Evolutionary conservation across 1,140 invertebrate genomes (phyloP), one percentile per base, ranked within the genome.

Genomic region (Rhynchophorus ferrugineus): DNA sequence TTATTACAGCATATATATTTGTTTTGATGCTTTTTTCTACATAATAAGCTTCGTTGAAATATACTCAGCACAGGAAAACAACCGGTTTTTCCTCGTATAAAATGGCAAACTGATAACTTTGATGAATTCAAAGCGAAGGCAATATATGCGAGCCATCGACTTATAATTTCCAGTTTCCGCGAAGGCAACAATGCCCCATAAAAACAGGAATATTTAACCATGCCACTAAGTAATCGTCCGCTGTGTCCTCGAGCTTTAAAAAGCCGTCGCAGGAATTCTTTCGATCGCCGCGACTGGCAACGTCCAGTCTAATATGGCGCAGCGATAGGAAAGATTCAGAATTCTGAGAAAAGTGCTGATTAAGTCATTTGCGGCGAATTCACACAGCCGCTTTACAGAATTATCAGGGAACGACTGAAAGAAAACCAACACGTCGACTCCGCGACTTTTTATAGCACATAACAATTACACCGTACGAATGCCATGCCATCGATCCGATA

Each of bases 311-410:
- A 55, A 49, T 55, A 45, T 49, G 53, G 53, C 24, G 18, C 33
- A 46, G 36, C 36, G 47, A 51, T 50, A 41, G 44, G 48, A 51
- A 51, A 56, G 43, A 51, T 43, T 49, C 43, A 47, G 21, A 48
- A 56, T 61, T 61, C 54, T 42, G 49, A 57, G 52, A 60, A 59
- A 57, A 51, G 44, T 54, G 48, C 43, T 49, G 58, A 63, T 63
- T 63, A 63, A 63, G 61, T 61, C 61, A 61, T 63, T 61, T 58
- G 56, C 54, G 49, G 56, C 41, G 49, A 58, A 61, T 63, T 63
- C 48, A 35, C 57, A 60, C 54, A 61, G 55, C 60, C 61, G 54
- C 57, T 57, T 61, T 59, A 48, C 56, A 54, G 59, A 61, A 61
- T 61, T 61, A 61, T 54, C 51, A 44, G 43, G 51, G 54, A 53